phyloP scores from a whole-genome alignment of 2,113 vertebrate species.

The human (Homo sapiens) region DNA sequence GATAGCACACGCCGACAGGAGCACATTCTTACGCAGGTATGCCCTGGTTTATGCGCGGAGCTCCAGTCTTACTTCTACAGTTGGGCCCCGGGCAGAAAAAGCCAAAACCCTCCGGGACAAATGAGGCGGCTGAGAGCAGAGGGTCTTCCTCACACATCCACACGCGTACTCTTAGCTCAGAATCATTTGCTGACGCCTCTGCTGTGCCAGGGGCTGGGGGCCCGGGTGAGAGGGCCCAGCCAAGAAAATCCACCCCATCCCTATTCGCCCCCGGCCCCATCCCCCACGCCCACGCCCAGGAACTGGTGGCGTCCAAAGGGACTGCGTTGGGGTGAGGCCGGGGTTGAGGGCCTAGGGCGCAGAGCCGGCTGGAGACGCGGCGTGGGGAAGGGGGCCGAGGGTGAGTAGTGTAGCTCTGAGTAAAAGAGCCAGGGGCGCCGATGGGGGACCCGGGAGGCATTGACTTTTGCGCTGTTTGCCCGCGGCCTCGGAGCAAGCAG shows the following conservation, averaged over 20 bases:
- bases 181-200: background rate
- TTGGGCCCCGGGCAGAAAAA: background rate
- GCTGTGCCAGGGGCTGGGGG: background rate
- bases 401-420: background rate
- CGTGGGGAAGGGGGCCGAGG: background rate
- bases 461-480: slow-evolving; percentile 96
- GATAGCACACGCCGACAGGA: background rate
- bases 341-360: background rate
- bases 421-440: background rate
- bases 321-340: background rate
- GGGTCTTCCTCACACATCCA: background rate
- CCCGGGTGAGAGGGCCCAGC: background rate
- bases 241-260: background rate
- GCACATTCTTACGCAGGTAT: rapidly evolving
- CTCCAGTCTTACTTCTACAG: too few relatives aligned
- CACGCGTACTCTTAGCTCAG: background rate
- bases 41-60: rapidly evolving
- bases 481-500: slow-evolving; percentile 98
- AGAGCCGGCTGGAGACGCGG: background rate
- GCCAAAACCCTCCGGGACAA: background rate
- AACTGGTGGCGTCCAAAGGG: background rate
- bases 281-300: background rate
- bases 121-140: background rate
- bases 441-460: slow-evolving; percentile 73
- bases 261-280: rapidly evolving